Evolutionary conservation across 2,797 vertebrate genomes (phyloP).

Genomic region (Strix occidentalis): DNA sequence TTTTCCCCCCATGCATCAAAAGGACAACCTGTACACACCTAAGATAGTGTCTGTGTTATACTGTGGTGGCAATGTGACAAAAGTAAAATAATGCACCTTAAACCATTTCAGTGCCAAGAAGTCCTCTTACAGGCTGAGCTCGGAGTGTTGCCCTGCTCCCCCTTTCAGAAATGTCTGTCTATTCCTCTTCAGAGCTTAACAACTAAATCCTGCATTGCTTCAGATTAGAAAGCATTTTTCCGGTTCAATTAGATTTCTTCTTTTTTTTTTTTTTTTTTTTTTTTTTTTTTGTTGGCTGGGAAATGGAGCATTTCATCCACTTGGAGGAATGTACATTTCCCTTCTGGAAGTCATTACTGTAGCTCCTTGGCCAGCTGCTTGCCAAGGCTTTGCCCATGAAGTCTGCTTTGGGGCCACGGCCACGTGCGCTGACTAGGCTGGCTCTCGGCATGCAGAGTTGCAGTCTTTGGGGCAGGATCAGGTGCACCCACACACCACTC

Average conservation of each 20-base stretch:
- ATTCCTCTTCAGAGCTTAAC: background rate
- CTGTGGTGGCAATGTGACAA: background rate
- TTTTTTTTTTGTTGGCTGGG: background rate
- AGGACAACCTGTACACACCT: background rate
- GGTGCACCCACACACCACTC: no score
- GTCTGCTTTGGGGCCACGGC: background rate
- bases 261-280: background rate
- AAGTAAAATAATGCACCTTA: background rate
- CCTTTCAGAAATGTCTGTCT: background rate
- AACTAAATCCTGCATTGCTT: background rate
- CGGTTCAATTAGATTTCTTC: background rate
- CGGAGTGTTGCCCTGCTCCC: background rate
- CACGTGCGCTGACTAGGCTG: background rate
- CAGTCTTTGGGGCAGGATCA: background rate
- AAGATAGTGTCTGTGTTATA: background rate
- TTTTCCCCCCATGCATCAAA: background rate
- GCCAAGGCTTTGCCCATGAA: background rate
- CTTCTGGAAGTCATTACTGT: background rate
- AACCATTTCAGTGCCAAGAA: background rate
- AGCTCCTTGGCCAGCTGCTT: background rate
- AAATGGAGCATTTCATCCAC: background rate
- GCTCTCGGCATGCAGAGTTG: background rate
- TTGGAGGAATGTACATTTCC: background rate
- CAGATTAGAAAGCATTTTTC: background rate
- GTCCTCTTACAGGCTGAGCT: background rate